Evolutionary conservation across 2,113 vertebrate genomes (phyloP).

Genomic region (Nerophis ophidion): DNA sequence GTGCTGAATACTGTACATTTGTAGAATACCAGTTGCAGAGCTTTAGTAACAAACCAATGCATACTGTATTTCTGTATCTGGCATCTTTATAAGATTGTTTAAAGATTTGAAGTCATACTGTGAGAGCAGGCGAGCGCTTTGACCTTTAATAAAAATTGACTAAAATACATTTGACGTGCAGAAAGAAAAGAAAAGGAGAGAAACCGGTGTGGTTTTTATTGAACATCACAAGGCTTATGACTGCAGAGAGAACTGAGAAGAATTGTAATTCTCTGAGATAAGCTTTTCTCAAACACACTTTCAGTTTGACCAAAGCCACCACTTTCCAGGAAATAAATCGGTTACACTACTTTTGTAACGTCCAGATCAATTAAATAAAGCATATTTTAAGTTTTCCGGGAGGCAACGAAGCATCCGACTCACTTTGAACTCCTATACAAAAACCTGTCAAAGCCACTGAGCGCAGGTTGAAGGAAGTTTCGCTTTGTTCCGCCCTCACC

Average conservation of each 20-base stretch:
- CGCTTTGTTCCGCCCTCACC: constrained; percentile 37
- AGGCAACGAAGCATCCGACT: constrained; percentile 16
- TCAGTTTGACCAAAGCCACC: neutral
- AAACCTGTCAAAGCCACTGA: constrained; percentile 15
- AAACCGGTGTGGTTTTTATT: constrained; percentile 16
- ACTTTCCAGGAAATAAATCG: neutral
- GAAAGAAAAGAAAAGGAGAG: neutral
- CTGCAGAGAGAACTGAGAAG: constrained; percentile 40
- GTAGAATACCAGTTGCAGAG: no score
- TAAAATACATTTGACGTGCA: neutral
- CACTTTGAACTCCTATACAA: constrained; percentile 49
- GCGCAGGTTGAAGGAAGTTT: constrained; percentile 39
- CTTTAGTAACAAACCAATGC: no score
- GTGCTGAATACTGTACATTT: constrained; percentile 23
- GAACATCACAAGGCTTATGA: constrained; percentile 31
- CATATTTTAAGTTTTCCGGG: constrained; percentile 25
- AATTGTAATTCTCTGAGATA: constrained; percentile 52
- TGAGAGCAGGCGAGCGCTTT: neutral
- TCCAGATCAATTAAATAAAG: constrained; percentile 18
- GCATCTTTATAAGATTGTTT: no score
- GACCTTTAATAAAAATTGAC: neutral
- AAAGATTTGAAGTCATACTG: no score
- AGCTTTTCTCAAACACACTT: constrained; percentile 21
- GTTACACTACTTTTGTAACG: neutral
- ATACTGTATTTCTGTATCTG: no score